These are phyloP conservation scores for Dicrostonyx torquatus DNA, from an alignment of 2,797 vertebrate genomes.

Conservation along the genomic window DNA sequence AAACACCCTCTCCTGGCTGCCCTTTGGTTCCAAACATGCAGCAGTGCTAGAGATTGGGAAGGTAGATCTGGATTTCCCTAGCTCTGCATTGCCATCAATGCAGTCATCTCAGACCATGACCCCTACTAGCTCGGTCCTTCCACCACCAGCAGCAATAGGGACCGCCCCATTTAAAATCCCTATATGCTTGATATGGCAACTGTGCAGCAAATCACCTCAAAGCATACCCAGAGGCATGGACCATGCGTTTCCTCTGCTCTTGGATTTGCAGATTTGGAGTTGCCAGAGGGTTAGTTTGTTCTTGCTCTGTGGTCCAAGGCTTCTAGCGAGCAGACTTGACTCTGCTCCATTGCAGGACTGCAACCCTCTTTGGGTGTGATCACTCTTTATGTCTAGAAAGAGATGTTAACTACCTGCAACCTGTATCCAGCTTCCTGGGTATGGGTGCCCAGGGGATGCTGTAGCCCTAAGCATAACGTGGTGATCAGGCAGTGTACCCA, in stretches of 20 bases:
- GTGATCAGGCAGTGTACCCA: neutral
- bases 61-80: neutral
- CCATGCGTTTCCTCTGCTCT: neutral
- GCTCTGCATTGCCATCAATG: neutral
- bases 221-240: neutral
- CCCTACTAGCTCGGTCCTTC: too few relatives aligned
- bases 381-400: neutral
- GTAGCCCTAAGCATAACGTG: neutral
- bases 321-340: neutral
- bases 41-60: neutral
- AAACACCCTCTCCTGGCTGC: neutral
- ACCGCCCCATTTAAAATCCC: neutral
- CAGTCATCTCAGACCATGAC: neutral
- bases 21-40: neutral
- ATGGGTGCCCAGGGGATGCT: neutral
- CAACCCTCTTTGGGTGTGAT: fast-evolving
- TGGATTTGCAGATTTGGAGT: neutral
- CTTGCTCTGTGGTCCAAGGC: neutral
- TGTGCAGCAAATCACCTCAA: neutral
- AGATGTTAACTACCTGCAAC: neutral
- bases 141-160: neutral
- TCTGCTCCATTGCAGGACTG: neutral
- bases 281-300: neutral
- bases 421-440: neutral
- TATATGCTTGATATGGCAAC: neutral